phyloP scores from a whole-genome alignment of 64 coral and sea anemone genomes.

The Pocillopora damicornis region DNA sequence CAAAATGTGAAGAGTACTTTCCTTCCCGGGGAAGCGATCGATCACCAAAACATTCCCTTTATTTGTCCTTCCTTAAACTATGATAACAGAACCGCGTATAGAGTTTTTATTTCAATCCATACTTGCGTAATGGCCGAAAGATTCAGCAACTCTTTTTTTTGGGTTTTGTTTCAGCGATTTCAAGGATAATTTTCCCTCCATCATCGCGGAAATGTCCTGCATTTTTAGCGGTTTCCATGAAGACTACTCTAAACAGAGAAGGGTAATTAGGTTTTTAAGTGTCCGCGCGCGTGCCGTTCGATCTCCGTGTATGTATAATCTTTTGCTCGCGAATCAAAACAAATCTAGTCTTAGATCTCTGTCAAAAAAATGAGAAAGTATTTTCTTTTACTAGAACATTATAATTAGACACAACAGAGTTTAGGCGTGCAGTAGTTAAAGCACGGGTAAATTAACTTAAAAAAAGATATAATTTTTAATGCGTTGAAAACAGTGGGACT shows the following conservation, averaged over 20 bases:
- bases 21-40: neutral
- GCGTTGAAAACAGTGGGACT: neutral
- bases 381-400: neutral
- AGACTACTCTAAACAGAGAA: conserved; percentile 3
- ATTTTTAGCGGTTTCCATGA: neutral
- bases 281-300: conserved; percentile 1
- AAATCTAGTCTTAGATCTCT: conserved; percentile 1
- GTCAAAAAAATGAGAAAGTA: neutral
- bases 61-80: neutral
- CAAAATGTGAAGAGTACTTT: neutral
- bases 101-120: neutral
- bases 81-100: too few species aligned
- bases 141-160: neutral
- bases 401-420: conserved; percentile 14
- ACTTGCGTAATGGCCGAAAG: neutral
- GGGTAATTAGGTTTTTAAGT: conserved; percentile 10
- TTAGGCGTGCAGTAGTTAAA: neutral
- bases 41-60: neutral
- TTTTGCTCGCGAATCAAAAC: conserved; percentile 6
- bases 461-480: neutral
- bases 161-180: neutral
- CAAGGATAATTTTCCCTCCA: neutral
- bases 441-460: conserved; percentile 10
- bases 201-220: neutral
- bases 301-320: neutral